A percentile compares a stretch with the other conserved stretches of the same genome.
phyloP scores from a whole-genome alignment of 1,140 invertebrate species.

The Neodiprion fabricii region DNA sequence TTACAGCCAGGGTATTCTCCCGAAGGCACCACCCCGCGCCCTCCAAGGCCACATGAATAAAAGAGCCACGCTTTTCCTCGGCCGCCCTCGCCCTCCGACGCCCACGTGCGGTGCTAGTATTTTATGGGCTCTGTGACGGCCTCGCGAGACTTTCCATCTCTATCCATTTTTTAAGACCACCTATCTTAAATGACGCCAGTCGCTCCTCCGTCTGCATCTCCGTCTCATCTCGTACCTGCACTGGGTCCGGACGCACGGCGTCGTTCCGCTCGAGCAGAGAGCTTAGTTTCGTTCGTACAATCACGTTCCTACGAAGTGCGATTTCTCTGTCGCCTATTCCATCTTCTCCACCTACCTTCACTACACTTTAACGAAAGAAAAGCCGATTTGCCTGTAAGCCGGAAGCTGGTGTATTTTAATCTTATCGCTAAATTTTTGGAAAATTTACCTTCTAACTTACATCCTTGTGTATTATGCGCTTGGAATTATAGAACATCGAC shows the following conservation, averaged over 20 bases:
- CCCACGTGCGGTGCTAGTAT: background rate
- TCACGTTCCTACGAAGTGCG: background rate
- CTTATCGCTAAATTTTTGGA: background rate
- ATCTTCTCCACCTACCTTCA: background rate
- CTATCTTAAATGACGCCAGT: background rate
- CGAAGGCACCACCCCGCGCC: background rate
- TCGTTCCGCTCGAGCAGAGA: too few species aligned
- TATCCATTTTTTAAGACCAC: background rate
- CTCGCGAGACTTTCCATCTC: background rate
- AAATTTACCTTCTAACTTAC: too few species aligned
- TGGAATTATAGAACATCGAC: too few species aligned
- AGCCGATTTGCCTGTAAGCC: background rate
- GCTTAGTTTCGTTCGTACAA: background rate
- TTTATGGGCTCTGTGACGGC: background rate
- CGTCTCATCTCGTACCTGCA: background rate
- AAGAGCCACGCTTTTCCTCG: background rate
- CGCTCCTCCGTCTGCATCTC: background rate
- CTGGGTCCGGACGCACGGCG: background rate
- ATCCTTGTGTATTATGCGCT: too few species aligned
- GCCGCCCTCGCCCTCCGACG: background rate
- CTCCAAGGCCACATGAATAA: background rate
- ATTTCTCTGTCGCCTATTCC: background rate
- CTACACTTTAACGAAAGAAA: background rate
- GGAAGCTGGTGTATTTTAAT: background rate
- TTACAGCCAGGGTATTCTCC: background rate